A percentile compares a stretch with the other conserved stretches of the same genome.
Evolutionary conservation across 1,140 invertebrate species (phyloP).

Genomic region (Zaprionus ghesquierei): DNA sequence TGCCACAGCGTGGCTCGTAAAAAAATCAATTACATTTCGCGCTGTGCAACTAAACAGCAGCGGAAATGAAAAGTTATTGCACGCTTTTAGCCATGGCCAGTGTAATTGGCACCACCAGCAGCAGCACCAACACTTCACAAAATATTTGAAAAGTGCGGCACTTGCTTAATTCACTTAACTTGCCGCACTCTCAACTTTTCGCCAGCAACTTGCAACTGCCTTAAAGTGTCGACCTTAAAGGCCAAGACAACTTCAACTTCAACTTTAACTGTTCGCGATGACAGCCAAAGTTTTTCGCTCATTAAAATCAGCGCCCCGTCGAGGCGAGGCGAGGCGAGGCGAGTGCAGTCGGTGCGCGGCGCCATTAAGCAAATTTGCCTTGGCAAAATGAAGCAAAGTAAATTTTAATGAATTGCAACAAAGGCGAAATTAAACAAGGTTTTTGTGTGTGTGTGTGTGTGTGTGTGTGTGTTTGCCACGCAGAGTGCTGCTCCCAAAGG

Average conservation of each 20-base stretch:
- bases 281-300: conserved; percentile 38
- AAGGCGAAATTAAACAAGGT: conserved; percentile 19
- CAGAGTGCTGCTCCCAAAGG: neutral
- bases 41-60: conserved; percentile 38
- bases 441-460: conserved; percentile 3
- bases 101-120: conserved; percentile 30
- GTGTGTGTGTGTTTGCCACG: neutral
- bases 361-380: conserved; percentile 37
- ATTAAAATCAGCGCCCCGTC: conserved; percentile 32
- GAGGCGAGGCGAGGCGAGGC: neutral
- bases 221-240: conserved; percentile 55
- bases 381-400: conserved; percentile 19
- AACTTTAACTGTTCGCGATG: conserved; percentile 7
- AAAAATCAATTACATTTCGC: conserved; percentile 64
- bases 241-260: conserved; percentile 16
- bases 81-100: conserved; percentile 53
- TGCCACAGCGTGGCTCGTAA: conserved; percentile 33
- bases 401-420: conserved; percentile 38
- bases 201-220: conserved; percentile 41
- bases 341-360: neutral
- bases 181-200: conserved; percentile 40
- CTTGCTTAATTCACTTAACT: conserved; percentile 72
- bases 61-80: conserved; percentile 73
- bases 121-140: neutral
- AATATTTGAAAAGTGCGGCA: conserved; percentile 56